phyloP scores from a whole-genome alignment of 2,113 vertebrate species.

The Trogon surrucura region DNA sequence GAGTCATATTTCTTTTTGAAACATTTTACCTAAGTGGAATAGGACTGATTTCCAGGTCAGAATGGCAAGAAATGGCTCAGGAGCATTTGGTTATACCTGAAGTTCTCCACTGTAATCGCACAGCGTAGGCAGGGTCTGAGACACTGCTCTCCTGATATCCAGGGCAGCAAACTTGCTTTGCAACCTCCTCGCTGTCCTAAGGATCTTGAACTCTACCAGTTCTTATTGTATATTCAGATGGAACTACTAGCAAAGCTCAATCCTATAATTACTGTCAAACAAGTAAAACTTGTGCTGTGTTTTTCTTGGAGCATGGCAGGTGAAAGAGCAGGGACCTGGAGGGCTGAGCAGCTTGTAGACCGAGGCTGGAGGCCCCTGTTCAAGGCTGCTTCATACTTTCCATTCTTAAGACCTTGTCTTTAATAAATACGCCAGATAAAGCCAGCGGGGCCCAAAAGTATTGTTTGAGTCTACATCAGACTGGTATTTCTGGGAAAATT shows the following conservation, averaged over 20 bases:
- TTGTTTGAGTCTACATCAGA: conserved; percentile 25
- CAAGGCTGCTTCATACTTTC: conserved; percentile 51
- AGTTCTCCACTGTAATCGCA: background rate
- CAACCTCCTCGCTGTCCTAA: no score
- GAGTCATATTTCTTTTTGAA: background rate
- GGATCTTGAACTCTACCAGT: no score
- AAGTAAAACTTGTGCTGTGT: background rate
- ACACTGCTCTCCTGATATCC: background rate
- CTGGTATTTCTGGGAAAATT: conserved; percentile 55
- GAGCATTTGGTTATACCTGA: background rate
- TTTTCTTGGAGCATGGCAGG: conserved; percentile 10
- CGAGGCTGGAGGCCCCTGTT: background rate
- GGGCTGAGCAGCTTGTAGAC: conserved; percentile 1
- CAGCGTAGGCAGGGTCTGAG: background rate
- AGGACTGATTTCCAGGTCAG: background rate
- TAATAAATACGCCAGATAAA: conserved; percentile 47
- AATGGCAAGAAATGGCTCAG: background rate
- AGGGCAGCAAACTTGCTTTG: no score
- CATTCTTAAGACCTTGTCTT: conserved; percentile 42
- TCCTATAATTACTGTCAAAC: background rate
- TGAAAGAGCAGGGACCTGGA: conserved; percentile 36
- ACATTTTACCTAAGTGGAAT: background rate
- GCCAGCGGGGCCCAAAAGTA: background rate
- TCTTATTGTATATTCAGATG: background rate
- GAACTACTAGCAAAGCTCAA: background rate